Base-by-base conservation (phyloP, 2,888 invertebrate species). In the Drosophila rubida region DNA sequence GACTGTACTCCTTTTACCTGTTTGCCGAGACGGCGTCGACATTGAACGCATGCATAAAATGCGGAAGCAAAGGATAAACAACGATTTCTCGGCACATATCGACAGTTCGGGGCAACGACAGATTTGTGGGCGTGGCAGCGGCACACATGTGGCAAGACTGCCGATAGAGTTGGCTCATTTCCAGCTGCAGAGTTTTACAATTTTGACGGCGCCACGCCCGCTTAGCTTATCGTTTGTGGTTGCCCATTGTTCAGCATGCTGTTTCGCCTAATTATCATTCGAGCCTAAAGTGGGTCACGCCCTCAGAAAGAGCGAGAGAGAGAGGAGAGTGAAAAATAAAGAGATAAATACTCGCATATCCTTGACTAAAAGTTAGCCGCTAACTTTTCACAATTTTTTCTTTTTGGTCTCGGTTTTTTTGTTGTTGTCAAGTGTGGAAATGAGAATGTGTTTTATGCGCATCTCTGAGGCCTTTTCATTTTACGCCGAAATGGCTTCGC, bases 221-320 rank as follows among this genome's bases (percentile, higher is more conserved):
- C 42, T 32, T 39, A 30, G 22, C 37, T 23, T 60, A 37, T 37
- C 41, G 37, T 41, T 58, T 48, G 23, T 58, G 58, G 51, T 44
- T 46, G 16, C 55, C 19, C 50, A 42, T 60, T 69, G 53, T 69
- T 57, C 37, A 44, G n/a, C 4, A 51, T 58, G 66, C 44, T 58
- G 55, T 53, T 30, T 35, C 6, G 22, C 39, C 59, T 72, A 59
- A 78, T 70, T 75, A 60, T 60, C 45, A 50, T 44, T 48, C 23
- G 42, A 7, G 22, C 22, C 30, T 8, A 57, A 77, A 66, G 57
- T 68, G 48, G 75, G 82, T 76, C 76, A 79, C 73, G 66, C 64
- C 62, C 45, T 5, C 19, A 8, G 14, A 19, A 61, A n/a, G 14
- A 19, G n/a, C 6, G n/a, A 1, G 14, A 8, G 6, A n/a, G n/a